A percentile compares a stretch with the other conserved stretches of the same genome.
These are phyloP conservation scores for Rhegmatorhina hoffmannsi DNA, from an alignment of 2,113 vertebrate species.

Conservation along the genomic window DNA sequence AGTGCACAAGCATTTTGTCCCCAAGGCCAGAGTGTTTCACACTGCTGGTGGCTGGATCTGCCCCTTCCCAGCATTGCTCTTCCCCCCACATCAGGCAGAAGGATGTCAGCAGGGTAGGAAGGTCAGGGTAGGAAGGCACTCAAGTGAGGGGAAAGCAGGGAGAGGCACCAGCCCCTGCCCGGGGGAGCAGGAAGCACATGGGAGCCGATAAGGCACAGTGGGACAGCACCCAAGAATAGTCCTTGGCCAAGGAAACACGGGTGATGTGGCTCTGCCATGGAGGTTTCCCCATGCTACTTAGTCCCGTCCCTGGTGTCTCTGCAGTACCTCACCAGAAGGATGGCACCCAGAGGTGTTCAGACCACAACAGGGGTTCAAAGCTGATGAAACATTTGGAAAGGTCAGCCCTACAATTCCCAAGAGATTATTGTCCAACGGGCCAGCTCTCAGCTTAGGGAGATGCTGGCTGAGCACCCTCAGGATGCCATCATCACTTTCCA, in stretches of 20 bases:
- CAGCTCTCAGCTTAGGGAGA: background rate
- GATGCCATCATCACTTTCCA: background rate
- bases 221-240: constrained; percentile 26
- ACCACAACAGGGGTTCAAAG: background rate
- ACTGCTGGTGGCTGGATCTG: background rate
- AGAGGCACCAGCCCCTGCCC: background rate
- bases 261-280: background rate
- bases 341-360: background rate
- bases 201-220: background rate
- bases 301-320: accelerated
- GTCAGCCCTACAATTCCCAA: background rate
- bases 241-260: background rate
- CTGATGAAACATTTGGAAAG: background rate
- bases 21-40: background rate
- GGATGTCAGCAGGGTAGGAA: accelerated
- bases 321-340: background rate
- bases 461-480: background rate
- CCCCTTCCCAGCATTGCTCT: background rate
- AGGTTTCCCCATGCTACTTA: background rate
- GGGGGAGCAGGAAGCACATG: constrained; percentile 23
- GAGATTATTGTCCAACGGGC: accelerated
- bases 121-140: background rate
- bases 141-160: accelerated
- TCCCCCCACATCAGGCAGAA: background rate
- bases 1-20: background rate